phyloP scores from a whole-genome alignment of 1,140 invertebrate genomes.

The Drosophila aff. region DNA sequence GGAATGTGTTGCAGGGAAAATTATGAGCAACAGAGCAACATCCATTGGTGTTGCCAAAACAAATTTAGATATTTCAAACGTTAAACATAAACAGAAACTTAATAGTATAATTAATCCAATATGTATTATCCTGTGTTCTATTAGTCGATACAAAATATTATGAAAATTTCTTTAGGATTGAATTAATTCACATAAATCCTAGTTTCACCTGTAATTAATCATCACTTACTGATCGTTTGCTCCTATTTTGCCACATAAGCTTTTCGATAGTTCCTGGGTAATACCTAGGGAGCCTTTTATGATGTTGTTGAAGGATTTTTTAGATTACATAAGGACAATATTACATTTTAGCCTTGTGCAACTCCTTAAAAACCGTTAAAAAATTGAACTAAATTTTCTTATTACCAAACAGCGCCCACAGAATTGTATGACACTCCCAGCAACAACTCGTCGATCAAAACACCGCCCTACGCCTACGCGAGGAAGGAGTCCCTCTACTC shows the following conservation, averaged over 20 bases:
- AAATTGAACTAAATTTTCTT: not conserved
- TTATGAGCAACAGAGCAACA: too few relatives aligned
- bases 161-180: not conserved
- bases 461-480: conserved; percentile 75
- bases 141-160: too few relatives aligned
- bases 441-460: conserved; percentile 76
- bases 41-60: not conserved
- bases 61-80: too few relatives aligned
- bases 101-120: too few relatives aligned
- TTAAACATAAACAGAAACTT: too few relatives aligned
- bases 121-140: too few relatives aligned
- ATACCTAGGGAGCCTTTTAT: too few relatives aligned
- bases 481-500: conserved; percentile 82
- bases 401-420: conserved; percentile 51
- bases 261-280: too few relatives aligned
- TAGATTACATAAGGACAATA: not conserved
- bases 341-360: not conserved
- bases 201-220: not conserved
- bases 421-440: conserved; percentile 82
- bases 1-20: not conserved
- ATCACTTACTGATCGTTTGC: too few relatives aligned
- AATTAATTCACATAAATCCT: not conserved
- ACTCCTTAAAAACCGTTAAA: not conserved
- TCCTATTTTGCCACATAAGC: too few relatives aligned
- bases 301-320: not conserved